Evolutionary conservation across 2,113 vertebrate genomes (phyloP).

Genomic region (Tamias sibiricus): DNA sequence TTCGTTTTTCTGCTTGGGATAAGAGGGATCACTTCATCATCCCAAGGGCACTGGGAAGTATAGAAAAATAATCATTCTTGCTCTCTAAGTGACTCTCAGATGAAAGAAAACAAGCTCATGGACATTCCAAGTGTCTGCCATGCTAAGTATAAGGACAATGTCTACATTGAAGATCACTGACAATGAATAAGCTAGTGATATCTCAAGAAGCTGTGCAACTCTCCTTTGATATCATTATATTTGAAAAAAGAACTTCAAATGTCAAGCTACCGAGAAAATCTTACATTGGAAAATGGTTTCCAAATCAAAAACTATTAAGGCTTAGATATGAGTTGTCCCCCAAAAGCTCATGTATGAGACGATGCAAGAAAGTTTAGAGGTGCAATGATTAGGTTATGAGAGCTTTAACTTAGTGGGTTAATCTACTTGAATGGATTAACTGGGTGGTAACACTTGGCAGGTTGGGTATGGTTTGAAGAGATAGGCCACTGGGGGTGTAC

Average conservation of each 20-base stretch:
- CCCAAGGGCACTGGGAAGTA: neutral
- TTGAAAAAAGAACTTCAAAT: neutral
- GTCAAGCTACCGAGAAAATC: neutral
- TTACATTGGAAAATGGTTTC: slow-evolving; percentile 15
- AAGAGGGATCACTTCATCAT: neutral
- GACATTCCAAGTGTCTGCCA: neutral
- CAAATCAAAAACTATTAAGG: neutral
- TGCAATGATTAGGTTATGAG: too few relatives aligned
- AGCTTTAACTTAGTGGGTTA: too few relatives aligned
- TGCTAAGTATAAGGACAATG: neutral
- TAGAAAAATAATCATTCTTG: neutral
- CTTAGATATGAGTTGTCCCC: too few relatives aligned
- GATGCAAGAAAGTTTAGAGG: too few relatives aligned
- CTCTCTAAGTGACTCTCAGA: neutral
- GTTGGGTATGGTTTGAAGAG: too few relatives aligned
- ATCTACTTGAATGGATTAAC: too few relatives aligned
- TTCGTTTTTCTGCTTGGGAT: neutral
- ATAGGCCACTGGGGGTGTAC: too few relatives aligned
- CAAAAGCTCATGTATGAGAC: too few relatives aligned
- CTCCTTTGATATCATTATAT: neutral
- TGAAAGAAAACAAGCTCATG: neutral
- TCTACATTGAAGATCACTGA: neutral
- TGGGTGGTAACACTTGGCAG: too few relatives aligned
- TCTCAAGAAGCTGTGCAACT: neutral
- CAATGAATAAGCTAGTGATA: neutral